These are phyloP conservation scores for Microcaecilia unicolor DNA, from an alignment of 2,797 vertebrate species.

Conservation along the genomic window DNA sequence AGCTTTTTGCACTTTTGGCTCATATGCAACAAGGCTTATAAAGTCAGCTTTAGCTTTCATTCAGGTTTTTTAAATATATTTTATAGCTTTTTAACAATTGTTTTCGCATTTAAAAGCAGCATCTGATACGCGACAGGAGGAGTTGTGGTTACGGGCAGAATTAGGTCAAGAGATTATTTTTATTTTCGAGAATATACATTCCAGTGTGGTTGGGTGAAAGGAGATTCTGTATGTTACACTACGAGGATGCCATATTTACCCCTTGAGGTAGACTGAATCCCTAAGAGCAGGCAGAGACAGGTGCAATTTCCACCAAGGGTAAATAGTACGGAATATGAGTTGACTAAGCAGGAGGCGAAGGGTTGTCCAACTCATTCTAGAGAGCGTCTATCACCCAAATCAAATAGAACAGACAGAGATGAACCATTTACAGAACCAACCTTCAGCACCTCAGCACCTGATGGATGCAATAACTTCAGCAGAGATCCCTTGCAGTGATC, in stretches of 20 bases:
- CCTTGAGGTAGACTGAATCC: constrained; percentile 57
- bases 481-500: too few relatives aligned
- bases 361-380: too few relatives aligned
- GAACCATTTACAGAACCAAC: too few relatives aligned
- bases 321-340: constrained; percentile 6
- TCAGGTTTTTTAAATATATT: constrained; percentile 51
- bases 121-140: constrained; percentile 70
- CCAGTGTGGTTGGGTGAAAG: constrained; percentile 43
- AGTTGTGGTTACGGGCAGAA: constrained; percentile 43
- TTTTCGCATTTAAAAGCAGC: constrained; percentile 86
- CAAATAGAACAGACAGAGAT: too few relatives aligned
- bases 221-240: constrained; percentile 14
- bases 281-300: constrained; percentile 46
- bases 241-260: constrained; percentile 37
- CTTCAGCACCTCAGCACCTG: too few relatives aligned
- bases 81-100: constrained; percentile 67
- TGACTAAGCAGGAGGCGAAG: background rate
- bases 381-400: too few relatives aligned
- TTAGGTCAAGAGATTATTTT: constrained; percentile 27
- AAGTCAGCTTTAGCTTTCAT: constrained; percentile 75
- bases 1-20: constrained; percentile 77
- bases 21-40: constrained; percentile 76
- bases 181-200: constrained; percentile 39
- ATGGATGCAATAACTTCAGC: too few relatives aligned
- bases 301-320: constrained; percentile 14